Evolutionary conservation across 2,888 invertebrate genomes (phyloP), one percentile per base, ranked within the genome.

Genomic region (Blera fallax): DNA sequence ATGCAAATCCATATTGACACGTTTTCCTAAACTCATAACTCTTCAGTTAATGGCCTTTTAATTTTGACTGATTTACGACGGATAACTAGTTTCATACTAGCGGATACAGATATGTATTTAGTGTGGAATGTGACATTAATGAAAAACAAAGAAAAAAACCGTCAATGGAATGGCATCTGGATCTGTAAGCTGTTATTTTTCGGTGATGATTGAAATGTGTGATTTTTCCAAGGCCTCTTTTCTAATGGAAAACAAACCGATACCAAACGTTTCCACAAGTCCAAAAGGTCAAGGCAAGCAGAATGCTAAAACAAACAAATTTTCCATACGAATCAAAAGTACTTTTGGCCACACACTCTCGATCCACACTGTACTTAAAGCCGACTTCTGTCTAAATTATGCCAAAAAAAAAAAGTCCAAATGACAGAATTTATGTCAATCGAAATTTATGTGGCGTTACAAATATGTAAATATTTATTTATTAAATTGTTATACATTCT

Each of bases 21-120:
- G 52, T 40, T 73, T 73, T 27, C 21, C 16, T 70, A 52, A 77
- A 58, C 58, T 60, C 67, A 77, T 67, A 67, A 67, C 16, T 76
- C 76, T 67, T 29, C 0, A 11, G 48, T 58, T 58, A 50, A 67
- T 60, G 69, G 58, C 60, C 50, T 60, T 16, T 14, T 60, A 52
- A 52, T 65, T 69, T 65, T 58, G 29, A 45, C 34, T 69, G 50
- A 77, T 67, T 77, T 77, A 77, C 21, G 37, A 50, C 27, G 50
- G 67, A 60, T 60, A 72, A 60, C 32, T 50, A 60, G 54, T 43
- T 56, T 56, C 18, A 65, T 10, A 21, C 29, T 43, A 24, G 11
- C 14, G 5, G 21, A 54, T 52, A 10, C 27, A 67, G 34, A 52
- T 32, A 69, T 60, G 60, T 52, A 34, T 50, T 67, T 18, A 10